Base-by-base conservation (phyloP, 2,888 invertebrate species). In the Arge pagana region DNA sequence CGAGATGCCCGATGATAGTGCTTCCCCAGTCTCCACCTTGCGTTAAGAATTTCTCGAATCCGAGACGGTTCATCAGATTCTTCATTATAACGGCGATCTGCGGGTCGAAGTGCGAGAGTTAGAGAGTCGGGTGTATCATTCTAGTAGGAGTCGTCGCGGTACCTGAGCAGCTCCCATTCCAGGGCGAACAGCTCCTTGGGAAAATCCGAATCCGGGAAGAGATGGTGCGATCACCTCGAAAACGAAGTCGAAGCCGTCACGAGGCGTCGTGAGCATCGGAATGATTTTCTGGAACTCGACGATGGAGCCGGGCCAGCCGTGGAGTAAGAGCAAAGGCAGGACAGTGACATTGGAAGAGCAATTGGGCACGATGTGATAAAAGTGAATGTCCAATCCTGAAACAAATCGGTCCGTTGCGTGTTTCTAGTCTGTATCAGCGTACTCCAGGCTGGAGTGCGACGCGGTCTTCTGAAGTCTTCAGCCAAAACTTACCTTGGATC, bases 11-110 rank as follows among this genome's bases (percentile, higher is more conserved):
- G 2, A 71, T 67, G 41, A 83, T 74, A 2, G 74, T n/a, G 7
- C 75, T 56, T 8, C 82, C 82, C 82, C 81, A 83, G 59, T 82
- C 82, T 2, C 80, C 80, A 4, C 82, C 82, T 55, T 80, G 79
- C 2, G 71, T 66, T 59, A 76, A 78, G 58, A 73, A 82, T 48
- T 70, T 67, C 2, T 72, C 56, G 58, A 72, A 71, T 2, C 77
- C 76, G 3, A 83, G 67, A 6, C 80, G 63, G 19, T 68, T 56
- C 80, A 81, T 80, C 19, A 82, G 64, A 50, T 74, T 77, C 11
- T 63, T 53, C 39, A 63, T 52, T 16, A 64, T 55, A 10, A 78
- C 65, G 7, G 53, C 59, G n/a, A n/a, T n/a, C n/a, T n/a, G n/a
- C n/a, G n/a, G n/a, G 0, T 81, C 68, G n/a, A n/a, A n/a, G n/a